Conservation (phyloP, 2,113 vertebrate species). For the Romanogobio albipinnatus region DNA sequence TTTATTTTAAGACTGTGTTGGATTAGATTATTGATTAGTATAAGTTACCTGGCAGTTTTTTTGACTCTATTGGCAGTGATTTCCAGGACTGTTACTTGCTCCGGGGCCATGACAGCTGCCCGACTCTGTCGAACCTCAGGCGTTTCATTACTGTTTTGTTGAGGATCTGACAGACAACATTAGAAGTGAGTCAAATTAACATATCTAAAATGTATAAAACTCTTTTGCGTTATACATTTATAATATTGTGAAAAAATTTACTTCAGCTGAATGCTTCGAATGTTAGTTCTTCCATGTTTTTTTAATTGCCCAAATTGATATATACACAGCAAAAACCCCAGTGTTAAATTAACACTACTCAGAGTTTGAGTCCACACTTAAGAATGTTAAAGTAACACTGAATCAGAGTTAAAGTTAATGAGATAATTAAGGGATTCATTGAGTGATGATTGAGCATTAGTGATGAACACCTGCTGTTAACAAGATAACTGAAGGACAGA, state of each 20-base stretch:
- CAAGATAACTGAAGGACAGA: too few relatives aligned
- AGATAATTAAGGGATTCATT: too few relatives aligned
- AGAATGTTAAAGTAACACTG: too few relatives aligned
- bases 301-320: not conserved
- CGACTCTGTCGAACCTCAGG: constrained; percentile 67
- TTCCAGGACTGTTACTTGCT: constrained; percentile 69
- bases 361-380: too few relatives aligned
- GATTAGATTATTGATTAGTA: not conserved
- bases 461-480: too few relatives aligned
- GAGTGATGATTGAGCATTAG: too few relatives aligned
- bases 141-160: constrained; percentile 59
- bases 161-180: constrained; percentile 61
- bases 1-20: not conserved
- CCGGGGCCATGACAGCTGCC: constrained; percentile 72
- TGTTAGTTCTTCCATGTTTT: not conserved
- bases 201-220: not conserved
- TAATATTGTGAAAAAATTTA: not conserved
- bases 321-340: too few relatives aligned
- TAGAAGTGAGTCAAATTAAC: not conserved
- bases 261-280: not conserved
- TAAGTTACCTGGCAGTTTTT: constrained; percentile 70
- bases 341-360: too few relatives aligned
- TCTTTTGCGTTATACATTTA: not conserved
- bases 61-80: constrained; percentile 65
- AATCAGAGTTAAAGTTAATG: too few relatives aligned